A percentile compares a stretch with the other conserved stretches of the same genome.
Evolutionary conservation across 2,797 vertebrate species (phyloP).

Genomic region (Zalophus californianus): DNA sequence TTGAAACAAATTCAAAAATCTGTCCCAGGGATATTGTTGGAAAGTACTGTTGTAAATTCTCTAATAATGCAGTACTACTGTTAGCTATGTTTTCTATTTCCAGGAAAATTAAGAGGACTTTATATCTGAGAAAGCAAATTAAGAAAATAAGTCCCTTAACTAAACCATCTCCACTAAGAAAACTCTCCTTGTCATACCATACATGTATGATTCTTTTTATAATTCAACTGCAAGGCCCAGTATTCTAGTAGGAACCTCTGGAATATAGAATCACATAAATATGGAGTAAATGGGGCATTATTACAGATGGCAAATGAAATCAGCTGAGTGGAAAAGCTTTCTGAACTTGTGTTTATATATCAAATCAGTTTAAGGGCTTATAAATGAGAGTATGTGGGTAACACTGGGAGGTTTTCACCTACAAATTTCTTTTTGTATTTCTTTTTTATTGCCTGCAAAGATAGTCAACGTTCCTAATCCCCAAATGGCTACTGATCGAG

Average conservation of each 20-base stretch:
- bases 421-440: neutral
- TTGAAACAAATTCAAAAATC: conserved; percentile 83
- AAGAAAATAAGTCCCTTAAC: neutral
- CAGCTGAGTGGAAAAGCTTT: neutral
- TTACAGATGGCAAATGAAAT: neutral
- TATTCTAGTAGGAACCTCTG: neutral
- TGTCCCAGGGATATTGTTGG: conserved; percentile 67
- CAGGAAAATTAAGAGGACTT: neutral
- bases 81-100: conserved; percentile 48
- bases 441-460: neutral
- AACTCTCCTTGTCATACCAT: neutral
- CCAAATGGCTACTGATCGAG: neutral
- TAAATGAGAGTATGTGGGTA: neutral
- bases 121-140: conserved; percentile 33
- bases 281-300: neutral
- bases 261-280: neutral
- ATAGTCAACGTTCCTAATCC: neutral
- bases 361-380: neutral
- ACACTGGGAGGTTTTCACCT: neutral
- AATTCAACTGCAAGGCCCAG: neutral
- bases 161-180: neutral
- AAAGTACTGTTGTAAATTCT: conserved; percentile 72
- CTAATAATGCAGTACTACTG: conserved; percentile 12
- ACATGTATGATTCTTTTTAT: neutral
- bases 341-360: neutral